Conservation (phyloP, 1,140 invertebrate species). For the Contarinia nasturtii region DNA sequence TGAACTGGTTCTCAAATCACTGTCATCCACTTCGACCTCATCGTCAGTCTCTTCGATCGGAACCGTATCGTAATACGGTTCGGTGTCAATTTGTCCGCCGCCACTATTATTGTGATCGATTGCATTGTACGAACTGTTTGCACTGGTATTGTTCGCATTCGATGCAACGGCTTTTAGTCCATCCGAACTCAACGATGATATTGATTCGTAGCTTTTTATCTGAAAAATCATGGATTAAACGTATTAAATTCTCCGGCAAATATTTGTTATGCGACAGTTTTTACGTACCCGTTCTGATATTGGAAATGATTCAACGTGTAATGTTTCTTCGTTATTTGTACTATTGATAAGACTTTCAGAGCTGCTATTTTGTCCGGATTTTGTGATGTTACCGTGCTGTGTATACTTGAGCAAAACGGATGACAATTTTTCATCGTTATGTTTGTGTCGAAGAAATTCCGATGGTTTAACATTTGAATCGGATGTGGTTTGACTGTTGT, state of each 20-base stretch:
- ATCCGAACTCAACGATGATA: slow-evolving; percentile 31
- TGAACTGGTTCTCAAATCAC: slow-evolving; percentile 31
- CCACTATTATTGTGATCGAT: no score
- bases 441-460: slow-evolving; percentile 19
- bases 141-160: slow-evolving; percentile 1
- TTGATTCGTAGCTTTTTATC: slow-evolving; percentile 40
- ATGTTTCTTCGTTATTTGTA: background rate
- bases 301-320: background rate
- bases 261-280: background rate
- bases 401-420: slow-evolving; percentile 2
- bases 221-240: slow-evolving; percentile 8
- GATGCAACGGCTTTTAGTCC: slow-evolving; percentile 15
- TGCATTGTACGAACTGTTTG: no score
- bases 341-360: slow-evolving; percentile 13
- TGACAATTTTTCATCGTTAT: slow-evolving; percentile 11
- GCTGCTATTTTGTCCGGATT: background rate
- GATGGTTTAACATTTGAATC: slow-evolving; percentile 24
- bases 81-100: slow-evolving; percentile 24
- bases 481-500: slow-evolving; percentile 9
- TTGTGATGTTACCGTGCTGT: background rate
- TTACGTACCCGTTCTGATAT: slow-evolving; percentile 20
- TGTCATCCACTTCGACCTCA: slow-evolving; percentile 46
- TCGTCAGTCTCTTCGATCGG: slow-evolving; percentile 53
- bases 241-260: background rate
- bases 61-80: slow-evolving; percentile 68